Base-by-base conservation (phyloP, 2,113 vertebrate genomes). In the Odobenus rosmarus region DNA sequence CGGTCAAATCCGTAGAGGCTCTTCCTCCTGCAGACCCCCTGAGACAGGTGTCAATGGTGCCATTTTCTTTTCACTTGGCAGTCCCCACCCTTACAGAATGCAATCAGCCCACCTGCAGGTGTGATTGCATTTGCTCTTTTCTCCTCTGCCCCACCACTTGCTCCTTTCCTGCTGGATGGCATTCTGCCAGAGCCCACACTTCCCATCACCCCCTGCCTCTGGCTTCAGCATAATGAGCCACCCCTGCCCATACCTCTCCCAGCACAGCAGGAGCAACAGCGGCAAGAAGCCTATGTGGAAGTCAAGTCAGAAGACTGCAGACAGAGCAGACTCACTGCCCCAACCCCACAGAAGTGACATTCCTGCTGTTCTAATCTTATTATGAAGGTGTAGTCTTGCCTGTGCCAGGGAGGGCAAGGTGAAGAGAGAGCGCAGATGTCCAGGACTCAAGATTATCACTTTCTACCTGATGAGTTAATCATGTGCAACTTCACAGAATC, bases 271-370 rank as follows among this genome's bases (percentile, higher is more conserved):
- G 33, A 72, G 51, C 33, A 7, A 42, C 4, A 0, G 8, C 11
- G 28, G 12, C 87, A 87, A 83, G 88, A 59, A 87, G 62, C 12
- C 39, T 31, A 53, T 24, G 7, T 88, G 51, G 46, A 87, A 96
- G 84, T 93, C 59, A 71, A 94, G 93, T 92, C 81, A 88, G 67
- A 87, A 96, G 71, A 51, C 13, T 18, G 36, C 36, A 69, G 39
- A 16, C 85, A 72, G 71, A 64, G 51, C 76, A 83, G 59, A 93
- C n/a, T 51, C 33, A 24, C 74, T 28, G 2, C 31, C 51, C 49
- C 28, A 81, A 15, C 76, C 39, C 81, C 69, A 76, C 21, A 69
- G 42, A 89, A 57, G 55, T 59, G 59, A 67, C 33, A 55, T 81
- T 39, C 90, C n/a, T 33, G 24, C 57, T 59, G 42, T 19, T 90